Evolutionary conservation across 2,888 invertebrate species (phyloP).

Genomic region (Cepaea hortensis): DNA sequence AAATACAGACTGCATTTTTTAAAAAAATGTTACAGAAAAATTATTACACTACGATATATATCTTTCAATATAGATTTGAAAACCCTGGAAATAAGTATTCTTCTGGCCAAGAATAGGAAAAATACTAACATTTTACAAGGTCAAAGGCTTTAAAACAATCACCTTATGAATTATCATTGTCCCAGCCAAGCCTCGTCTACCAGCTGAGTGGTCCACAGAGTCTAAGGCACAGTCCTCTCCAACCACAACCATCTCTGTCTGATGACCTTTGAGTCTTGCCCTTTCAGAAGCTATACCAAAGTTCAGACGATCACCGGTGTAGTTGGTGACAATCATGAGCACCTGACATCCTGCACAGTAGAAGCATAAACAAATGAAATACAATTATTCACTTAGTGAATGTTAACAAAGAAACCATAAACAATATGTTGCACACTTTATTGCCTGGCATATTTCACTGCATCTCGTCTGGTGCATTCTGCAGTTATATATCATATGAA

Average conservation of each 20-base stretch:
- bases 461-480: no score
- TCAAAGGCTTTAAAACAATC: neutral
- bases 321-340: conserved; percentile 74
- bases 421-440: no score
- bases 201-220: conserved; percentile 78
- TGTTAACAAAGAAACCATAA: no score
- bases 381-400: no score
- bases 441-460: no score
- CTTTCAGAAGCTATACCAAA: conserved; percentile 74
- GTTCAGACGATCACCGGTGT: conserved; percentile 75
- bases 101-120: no score
- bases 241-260: conserved; percentile 80
- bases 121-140: neutral
- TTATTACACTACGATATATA: no score
- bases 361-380: neutral
- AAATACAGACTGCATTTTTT: no score
- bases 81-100: no score
- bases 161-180: conserved; percentile 79
- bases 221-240: conserved; percentile 84
- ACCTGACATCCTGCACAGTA: conserved; percentile 64
- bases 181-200: conserved; percentile 82
- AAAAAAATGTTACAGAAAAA: no score
- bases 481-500: no score
- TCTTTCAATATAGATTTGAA: no score
- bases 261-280: conserved; percentile 77